Evolutionary conservation across 2,888 invertebrate genomes (phyloP), one percentile per base, ranked within the genome.

Genomic region (Eristalinus sepulchralis): DNA sequence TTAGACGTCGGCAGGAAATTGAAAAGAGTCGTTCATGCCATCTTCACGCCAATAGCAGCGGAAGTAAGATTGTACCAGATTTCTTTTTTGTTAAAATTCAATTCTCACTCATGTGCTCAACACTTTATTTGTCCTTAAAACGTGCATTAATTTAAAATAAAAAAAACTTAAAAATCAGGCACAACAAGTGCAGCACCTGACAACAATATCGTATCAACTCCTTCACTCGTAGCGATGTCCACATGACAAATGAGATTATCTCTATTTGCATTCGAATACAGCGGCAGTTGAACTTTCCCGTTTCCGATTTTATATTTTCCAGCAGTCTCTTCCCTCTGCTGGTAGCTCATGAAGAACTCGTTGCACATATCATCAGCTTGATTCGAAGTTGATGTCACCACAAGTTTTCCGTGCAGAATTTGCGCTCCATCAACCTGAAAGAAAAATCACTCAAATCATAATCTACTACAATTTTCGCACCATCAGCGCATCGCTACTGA

Each of bases 131-230:
- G 1, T 10, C 10, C 2, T 22, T 4, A 22, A 20, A 57, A 24
- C 24, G 22, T 57, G 57, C 24, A 57, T 57, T n/a, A 24, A 20
- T 2, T 6, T 11, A 57, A 57, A 2, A 22, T 4, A 22, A 57
- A 17, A 24, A 2, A 5, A 17, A 53, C 13, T 85, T 88, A 91
- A 88, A 80, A 91, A 88, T 91, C 91, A 10, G 90, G 89, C 8
- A 92, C 90, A 80, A 92, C 90, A 1, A 93, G 86, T 0, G 92
- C 92, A 1, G 91, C 91, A 31, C 92, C 92, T 3, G 92, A 91
- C 6, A 92, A 57, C 5, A 92, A 87, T 20, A 92, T 88, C 5
- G 90, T 89, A 22, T 92, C 91, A 0, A 88, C 31, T 0, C 88
- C 88, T 70, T 90, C 90, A 5, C 88, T 76, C 0, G 90, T 89